Base-by-base conservation (phyloP, 2,113 vertebrate species). In the Alexandromys fortis region DNA sequence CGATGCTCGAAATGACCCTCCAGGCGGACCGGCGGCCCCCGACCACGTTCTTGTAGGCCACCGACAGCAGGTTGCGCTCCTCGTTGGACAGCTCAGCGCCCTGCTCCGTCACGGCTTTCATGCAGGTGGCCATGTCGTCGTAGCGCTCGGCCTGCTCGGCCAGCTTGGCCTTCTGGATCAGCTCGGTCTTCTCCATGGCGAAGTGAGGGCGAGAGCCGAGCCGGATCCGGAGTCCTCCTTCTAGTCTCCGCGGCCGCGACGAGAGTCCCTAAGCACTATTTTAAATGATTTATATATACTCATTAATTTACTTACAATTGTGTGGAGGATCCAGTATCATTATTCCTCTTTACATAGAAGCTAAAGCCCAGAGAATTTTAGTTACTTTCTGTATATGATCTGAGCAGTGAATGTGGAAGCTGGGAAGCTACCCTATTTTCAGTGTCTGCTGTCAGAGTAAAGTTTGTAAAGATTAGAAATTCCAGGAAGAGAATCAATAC, bases 21-120 rank as follows among this genome's bases (percentile, higher is more conserved):
- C 99, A 99, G 88, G 99, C 98, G 55, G 99, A 99, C 95, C 99
- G 98, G 92, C 98, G 98, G 16, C 99, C 98, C 98, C 96, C 99
- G 63, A 99, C 99, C 97, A 99, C 99, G 97, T 99, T 99, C 98
- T 99, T 99, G 98, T 99, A 99, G 97, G 99, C 99, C 96, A 99
- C 99, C 0, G 99, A 99, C 68, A 99, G 99, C 98, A 99, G 99
- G 98, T 99, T 99, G 98, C 99, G 99, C 97, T 99, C 99, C 98
- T 99, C 99, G 95, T 99, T 99, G 97, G 99, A 99, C 98, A 99
- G 99, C 98, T 99, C 99, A 0, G 95, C 97, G 35, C 99, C 99
- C 88, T 98, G 98, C 99, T 99, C 99, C 4, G 99, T 99, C 89
- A 99, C 99, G 77, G 98, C 98, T 98, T 99, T 99, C 99, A 99